phyloP scores from a whole-genome alignment of 2,888 invertebrate species.

The Ochropacha duplaris region DNA sequence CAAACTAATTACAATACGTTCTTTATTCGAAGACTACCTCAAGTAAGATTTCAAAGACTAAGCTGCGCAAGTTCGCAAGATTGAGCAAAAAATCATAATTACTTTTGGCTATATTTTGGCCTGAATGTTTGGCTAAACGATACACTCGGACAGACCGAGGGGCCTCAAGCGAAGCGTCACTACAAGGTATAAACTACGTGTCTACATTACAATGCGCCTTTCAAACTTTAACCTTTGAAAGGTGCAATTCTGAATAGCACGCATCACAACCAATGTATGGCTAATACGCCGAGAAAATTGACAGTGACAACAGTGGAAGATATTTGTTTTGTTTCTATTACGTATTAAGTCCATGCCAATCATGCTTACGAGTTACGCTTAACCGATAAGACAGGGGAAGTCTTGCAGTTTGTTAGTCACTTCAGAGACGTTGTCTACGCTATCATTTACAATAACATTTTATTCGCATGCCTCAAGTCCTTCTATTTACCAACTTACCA shows the following conservation, averaged over 20 bases:
- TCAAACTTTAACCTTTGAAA: slow-evolving; percentile 47
- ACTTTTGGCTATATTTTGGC: slow-evolving; percentile 68
- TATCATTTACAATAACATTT: slow-evolving; percentile 36
- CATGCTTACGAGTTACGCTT: slow-evolving; percentile 55
- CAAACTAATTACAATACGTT: too few species aligned
- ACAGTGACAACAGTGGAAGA: slow-evolving; percentile 72
- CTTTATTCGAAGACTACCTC: background rate
- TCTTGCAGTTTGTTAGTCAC: slow-evolving; percentile 46
- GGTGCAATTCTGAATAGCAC: slow-evolving; percentile 69
- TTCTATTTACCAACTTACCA: slow-evolving; percentile 48
- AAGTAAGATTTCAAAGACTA: slow-evolving; percentile 1
- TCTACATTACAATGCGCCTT: slow-evolving; percentile 64
- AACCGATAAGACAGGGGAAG: slow-evolving; percentile 12
- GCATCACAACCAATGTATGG: slow-evolving; percentile 81
- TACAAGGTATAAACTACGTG: slow-evolving; percentile 77
- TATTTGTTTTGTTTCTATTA: slow-evolving; percentile 48
- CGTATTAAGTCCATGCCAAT: slow-evolving; percentile 73
- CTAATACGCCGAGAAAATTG: slow-evolving; percentile 72
- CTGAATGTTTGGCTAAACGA: slow-evolving; percentile 68
- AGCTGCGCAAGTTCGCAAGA: slow-evolving; percentile 17
- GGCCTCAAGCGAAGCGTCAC: slow-evolving; percentile 76
- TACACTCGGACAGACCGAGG: slow-evolving; percentile 66
- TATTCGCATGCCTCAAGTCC: slow-evolving; percentile 43
- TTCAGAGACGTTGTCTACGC: slow-evolving; percentile 31
- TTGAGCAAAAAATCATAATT: slow-evolving; percentile 59